Evolutionary conservation across 2,888 invertebrate genomes (phyloP), one percentile per base, ranked within the genome.

Genomic region (Cosmia pyralina): DNA sequence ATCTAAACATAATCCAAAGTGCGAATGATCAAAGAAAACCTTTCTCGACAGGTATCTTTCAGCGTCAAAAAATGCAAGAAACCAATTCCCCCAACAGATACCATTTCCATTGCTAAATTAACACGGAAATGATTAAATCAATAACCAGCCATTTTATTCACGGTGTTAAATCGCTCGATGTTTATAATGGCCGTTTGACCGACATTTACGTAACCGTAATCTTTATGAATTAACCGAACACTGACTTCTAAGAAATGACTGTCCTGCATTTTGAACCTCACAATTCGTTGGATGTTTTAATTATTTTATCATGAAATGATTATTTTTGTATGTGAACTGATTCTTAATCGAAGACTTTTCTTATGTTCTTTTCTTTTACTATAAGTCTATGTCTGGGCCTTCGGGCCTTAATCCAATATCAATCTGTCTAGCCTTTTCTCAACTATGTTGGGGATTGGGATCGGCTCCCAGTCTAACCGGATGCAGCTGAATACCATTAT

Each of bases 181-280:
- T 81, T 83, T 80, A 77, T 82, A 83, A 86, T 83, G 69, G 10
- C 79, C 75, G 83, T 85, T 85, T 79, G 86, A 75, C 85, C 85
- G 81, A 83, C 75, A 85, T 85, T 73, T 68, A 60, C 38, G 68
- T 85, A 85, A 85, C 85, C 83, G 86, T 86, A 83, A 79, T 86
- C 73, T 81, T 77, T 19, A 72, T 75, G 69, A 85, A 83, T 86
- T 77, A 83, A 74, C 75, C 59, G 73, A 81, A 77, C 76, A 62
- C 59, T 44, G 73, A 60, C 22, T 86, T 86, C 83, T 66, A 19
- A 71, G 83, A 86, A 85, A 62, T 38, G 19, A 44, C 53, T 68
- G 75, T 67, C 22, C 59, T 70, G 75, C 34, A 65, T 82, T 75
- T 71, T 66, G 50, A 68, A 68, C 52, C 59, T 50, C 41, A 77